A percentile compares a stretch with the other conserved stretches of the same genome.
phyloP scores from a whole-genome alignment of 2,797 vertebrate genomes.

The Amphiprion clarkii region DNA sequence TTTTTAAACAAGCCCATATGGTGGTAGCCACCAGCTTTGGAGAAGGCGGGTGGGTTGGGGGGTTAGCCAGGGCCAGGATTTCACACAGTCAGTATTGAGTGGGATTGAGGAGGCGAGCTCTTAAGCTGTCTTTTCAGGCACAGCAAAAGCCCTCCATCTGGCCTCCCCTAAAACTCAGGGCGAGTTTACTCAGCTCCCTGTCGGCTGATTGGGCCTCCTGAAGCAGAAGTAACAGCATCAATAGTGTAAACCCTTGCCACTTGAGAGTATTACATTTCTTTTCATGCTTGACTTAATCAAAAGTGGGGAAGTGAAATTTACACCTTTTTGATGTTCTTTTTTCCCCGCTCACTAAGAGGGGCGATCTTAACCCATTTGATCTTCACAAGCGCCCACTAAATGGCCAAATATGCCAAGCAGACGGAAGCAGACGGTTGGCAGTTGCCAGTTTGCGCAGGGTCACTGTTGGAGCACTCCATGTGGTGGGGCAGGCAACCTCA shows the following conservation, averaged over 20 bases:
- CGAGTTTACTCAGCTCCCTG: constrained; percentile 96
- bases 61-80: constrained; percentile 93
- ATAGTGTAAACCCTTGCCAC: constrained; percentile 99
- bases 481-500: constrained; percentile 86
- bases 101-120: constrained; percentile 99
- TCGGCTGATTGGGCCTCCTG: constrained; percentile 98
- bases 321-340: constrained; percentile 99
- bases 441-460: constrained; percentile 95
- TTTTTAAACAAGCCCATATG: constrained; percentile 89
- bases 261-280: constrained; percentile 99
- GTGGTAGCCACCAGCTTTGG: constrained; percentile 90
- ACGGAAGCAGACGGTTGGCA: constrained; percentile 97
- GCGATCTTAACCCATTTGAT: constrained; percentile 99
- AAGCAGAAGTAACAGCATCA: constrained; percentile 99
- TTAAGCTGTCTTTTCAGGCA: constrained; percentile 99
- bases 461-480: constrained; percentile 89
- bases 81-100: constrained; percentile 99
- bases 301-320: constrained; percentile 99
- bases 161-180: constrained; percentile 97
- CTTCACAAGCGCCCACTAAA: constrained; percentile 98
- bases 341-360: constrained; percentile 97
- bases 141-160: constrained; percentile 99
- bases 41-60: constrained; percentile 82
- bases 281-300: constrained; percentile 99
- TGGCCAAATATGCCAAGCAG: constrained; percentile 99